These are phyloP conservation scores for Villa cingulata DNA, from an alignment of 2,888 invertebrate species.

Conservation along the genomic window DNA sequence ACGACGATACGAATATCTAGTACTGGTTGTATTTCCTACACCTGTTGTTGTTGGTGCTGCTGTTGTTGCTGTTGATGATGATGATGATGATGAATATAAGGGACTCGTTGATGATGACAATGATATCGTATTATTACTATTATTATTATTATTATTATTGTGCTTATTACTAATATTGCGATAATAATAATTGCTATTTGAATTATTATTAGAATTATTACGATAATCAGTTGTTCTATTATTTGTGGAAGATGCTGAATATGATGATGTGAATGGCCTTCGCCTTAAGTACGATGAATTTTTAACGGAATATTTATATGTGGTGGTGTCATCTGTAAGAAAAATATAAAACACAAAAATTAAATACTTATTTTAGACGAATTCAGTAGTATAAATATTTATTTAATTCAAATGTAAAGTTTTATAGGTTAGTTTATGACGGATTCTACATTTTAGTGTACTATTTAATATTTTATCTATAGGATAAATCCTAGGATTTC, in stretches of 20 bases:
- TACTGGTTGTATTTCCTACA: too few species aligned
- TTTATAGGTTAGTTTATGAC: too few species aligned
- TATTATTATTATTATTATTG: slow-evolving; percentile 3
- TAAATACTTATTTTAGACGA: too few species aligned
- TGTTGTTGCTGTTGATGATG: slow-evolving; percentile 1
- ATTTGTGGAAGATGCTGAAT: slow-evolving; percentile 4
- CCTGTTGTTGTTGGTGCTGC: too few species aligned
- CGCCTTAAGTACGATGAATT: slow-evolving; percentile 12
- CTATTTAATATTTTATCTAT: too few species aligned
- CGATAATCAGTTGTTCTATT: not conserved
- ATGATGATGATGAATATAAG: slow-evolving; percentile 1
- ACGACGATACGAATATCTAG: slow-evolving; percentile 8
- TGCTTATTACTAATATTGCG: slow-evolving; percentile 3
- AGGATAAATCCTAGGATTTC: too few species aligned
- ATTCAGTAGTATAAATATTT: too few species aligned
- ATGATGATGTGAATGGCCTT: slow-evolving; percentile 6
- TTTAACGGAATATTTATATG: slow-evolving; percentile 3
- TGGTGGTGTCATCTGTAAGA: slow-evolving; percentile 2
- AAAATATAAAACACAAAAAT: not conserved
- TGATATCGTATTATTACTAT: not conserved
- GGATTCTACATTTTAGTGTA: too few species aligned
- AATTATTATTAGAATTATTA: slow-evolving; percentile 3
- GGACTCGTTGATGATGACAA: too few species aligned
- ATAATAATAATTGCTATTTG: not conserved
- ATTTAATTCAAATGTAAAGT: too few species aligned